Evolutionary conservation across 1,140 invertebrate genomes (phyloP).

Genomic region (Diploscapter pachys): DNA sequence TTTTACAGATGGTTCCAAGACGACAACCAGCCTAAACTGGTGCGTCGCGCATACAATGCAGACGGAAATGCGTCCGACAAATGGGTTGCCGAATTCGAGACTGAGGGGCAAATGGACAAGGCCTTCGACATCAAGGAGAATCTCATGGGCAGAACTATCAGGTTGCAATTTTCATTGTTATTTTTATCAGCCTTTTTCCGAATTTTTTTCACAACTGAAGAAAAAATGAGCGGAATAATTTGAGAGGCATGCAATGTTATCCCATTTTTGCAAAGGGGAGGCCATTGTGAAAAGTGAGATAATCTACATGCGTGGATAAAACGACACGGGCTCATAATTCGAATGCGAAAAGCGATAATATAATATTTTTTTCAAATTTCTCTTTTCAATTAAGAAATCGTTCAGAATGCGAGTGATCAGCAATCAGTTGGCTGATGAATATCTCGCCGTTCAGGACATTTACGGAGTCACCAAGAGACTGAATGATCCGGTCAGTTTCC

Average conservation of each 20-base stretch:
- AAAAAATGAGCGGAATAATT: no score
- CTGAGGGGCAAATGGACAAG: conserved; percentile 17
- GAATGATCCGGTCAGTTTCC: not conserved
- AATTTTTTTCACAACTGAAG: no score
- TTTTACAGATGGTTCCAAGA: conserved; percentile 34
- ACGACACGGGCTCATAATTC: conserved; percentile 1
- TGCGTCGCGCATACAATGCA: conserved; percentile 25
- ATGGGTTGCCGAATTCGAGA: conserved; percentile 35
- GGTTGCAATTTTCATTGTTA: not conserved
- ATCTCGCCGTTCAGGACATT: conserved; percentile 13
- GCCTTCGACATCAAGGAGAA: not conserved
- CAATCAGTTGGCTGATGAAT: conserved; percentile 26
- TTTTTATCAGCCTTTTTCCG: not conserved
- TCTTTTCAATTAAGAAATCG: not conserved
- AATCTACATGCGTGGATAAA: no score
- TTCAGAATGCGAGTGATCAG: conserved; percentile 14
- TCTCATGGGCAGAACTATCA: conserved; percentile 1
- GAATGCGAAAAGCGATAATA: not conserved
- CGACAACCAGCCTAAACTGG: conserved; percentile 11
- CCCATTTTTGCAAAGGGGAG: no score
- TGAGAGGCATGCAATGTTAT: no score
- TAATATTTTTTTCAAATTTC: not conserved
- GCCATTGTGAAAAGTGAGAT: no score
- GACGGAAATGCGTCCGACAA: conserved; percentile 37
- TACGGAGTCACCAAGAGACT: conserved; percentile 25